Evolutionary conservation across 2,888 invertebrate genomes (phyloP).

Genomic region (Phyto melanocephala): DNA sequence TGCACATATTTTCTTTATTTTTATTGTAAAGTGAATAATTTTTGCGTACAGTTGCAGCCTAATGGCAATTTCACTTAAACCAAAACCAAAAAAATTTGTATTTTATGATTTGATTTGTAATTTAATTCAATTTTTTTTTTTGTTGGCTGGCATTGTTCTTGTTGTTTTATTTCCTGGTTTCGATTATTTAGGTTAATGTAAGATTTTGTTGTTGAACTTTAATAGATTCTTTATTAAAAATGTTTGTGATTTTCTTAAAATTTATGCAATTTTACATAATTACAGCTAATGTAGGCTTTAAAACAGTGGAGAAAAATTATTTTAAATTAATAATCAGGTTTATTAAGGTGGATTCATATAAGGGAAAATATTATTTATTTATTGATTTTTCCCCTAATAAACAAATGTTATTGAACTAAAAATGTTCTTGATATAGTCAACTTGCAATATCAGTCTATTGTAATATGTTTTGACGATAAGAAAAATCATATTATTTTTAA

Average conservation of each 20-base stretch:
- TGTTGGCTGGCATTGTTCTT: background rate
- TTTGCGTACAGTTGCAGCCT: constrained; percentile 13
- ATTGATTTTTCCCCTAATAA: too few species aligned
- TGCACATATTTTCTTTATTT: too few species aligned
- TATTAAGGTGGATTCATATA: too few species aligned
- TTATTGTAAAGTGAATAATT: too few species aligned
- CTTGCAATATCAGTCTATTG: too few species aligned
- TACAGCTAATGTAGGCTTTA: background rate
- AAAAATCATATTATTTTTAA: too few species aligned
- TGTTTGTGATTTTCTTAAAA: background rate
- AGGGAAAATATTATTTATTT: too few species aligned
- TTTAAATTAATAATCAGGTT: too few species aligned
- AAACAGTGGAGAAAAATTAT: too few species aligned
- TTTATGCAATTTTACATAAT: background rate
- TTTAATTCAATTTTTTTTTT: constrained; percentile 5
- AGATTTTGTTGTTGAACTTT: constrained; percentile 24
- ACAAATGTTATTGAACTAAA: too few species aligned
- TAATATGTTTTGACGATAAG: too few species aligned
- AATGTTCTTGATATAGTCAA: too few species aligned
- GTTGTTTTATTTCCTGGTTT: constrained; percentile 33
- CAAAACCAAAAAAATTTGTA: constrained; percentile 7
- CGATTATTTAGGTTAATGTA: constrained; percentile 49
- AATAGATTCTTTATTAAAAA: background rate
- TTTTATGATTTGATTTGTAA: constrained; percentile 17
- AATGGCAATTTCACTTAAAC: constrained; percentile 26